Evolutionary conservation across 2,888 invertebrate species (phyloP).

Genomic region (Campopleginae sp.): DNA sequence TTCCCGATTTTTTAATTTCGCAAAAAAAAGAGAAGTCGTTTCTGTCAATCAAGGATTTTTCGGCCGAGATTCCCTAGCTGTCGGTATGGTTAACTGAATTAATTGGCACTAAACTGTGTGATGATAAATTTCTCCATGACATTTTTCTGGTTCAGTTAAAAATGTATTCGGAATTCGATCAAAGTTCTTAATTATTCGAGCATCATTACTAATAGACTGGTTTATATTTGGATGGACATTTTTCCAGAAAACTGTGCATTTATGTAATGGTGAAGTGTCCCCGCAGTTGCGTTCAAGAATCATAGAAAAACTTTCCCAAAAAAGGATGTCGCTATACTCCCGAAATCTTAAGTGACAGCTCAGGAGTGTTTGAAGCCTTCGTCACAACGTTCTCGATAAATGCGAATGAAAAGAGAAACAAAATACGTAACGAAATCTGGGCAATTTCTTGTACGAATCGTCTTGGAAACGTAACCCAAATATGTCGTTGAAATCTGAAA

Average conservation of each 20-base stretch:
- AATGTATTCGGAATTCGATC: not conserved
- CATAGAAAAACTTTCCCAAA: not conserved
- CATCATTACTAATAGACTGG: not conserved
- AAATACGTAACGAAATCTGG: not conserved
- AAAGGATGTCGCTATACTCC: too few relatives aligned
- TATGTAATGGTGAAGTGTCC: not conserved
- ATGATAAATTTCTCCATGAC: not conserved
- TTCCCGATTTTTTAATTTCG: too few relatives aligned
- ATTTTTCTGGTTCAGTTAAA: not conserved
- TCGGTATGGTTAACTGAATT: too few relatives aligned
- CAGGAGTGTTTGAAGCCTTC: not conserved
- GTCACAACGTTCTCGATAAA: not conserved
- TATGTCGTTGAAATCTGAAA: not conserved
- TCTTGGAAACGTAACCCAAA: not conserved
- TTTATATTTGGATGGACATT: not conserved
- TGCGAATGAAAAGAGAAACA: not conserved
- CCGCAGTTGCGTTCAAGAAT: not conserved
- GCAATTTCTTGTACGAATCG: not conserved
- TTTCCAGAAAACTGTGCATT: not conserved
- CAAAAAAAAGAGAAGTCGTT: too few relatives aligned
- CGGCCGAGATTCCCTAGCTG: too few relatives aligned
- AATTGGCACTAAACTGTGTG: too few relatives aligned
- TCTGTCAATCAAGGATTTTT: too few relatives aligned
- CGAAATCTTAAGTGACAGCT: not conserved
- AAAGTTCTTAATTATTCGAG: too few relatives aligned